Evolutionary conservation across 2,113 vertebrate species (phyloP), one percentile per base, ranked within the genome.

Genomic region (Microcebus jonahi): DNA sequence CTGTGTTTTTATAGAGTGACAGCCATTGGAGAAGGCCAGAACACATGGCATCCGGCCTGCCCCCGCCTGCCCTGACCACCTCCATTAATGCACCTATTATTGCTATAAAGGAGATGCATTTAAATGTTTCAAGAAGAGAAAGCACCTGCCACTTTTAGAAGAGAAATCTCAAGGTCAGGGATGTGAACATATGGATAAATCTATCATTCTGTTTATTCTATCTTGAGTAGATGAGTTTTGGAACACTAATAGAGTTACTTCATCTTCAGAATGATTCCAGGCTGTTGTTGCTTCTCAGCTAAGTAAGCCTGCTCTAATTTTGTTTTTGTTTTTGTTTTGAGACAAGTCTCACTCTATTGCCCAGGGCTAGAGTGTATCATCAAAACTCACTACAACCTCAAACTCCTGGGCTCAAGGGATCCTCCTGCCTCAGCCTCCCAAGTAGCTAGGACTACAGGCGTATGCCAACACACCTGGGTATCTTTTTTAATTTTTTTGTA

Each of bases 1-100:
- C 83, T 36, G 57, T 75, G 84, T 94, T 87, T 97, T 81, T 79
- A 85, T 36, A 89, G 87, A 91, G 68, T 48, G 90, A 83, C 91
- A 77, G 82, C 65, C 71, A 36, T 34, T 85, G 75, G 67, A 88
- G 63, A 94, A 96, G 92, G 83, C 92, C 73, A 75, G 81, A 11
- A 15, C 67, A 77, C n/a, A 0, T 2, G 93, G 21, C 96, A 55
- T 27, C 65, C 48, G 39, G 59, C 31, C 61, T 67, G 21, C 57
- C 63, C 57, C 76, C 6, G 50, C n/a, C 42, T 68, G 88, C 88
- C 70, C 75, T 9, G 18, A 75, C 27, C 50, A 34, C 42, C 82
- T 88, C 76, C 79, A 70, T 88, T 87, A 90, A 88, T 4, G 31
- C 17, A 29, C 48, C 77, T n/a, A 31, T 70, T 83, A 31, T 4